A percentile compares a stretch with the other conserved stretches of the same genome.
These are phyloP conservation scores for Otus sunia DNA, from an alignment of 2,113 vertebrate species.

Conservation along the genomic window DNA sequence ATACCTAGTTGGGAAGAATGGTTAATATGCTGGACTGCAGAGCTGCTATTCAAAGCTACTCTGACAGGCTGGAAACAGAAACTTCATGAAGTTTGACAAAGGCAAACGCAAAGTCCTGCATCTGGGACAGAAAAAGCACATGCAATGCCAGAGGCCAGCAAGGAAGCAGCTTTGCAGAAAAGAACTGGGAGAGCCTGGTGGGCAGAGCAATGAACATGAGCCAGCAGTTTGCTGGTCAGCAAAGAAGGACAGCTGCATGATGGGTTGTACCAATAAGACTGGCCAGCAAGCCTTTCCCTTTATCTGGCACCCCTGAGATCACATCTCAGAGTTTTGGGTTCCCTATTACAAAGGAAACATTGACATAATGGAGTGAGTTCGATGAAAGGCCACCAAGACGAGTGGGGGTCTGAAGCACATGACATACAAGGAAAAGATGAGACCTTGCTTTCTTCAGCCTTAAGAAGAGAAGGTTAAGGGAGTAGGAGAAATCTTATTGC, in stretches of 20 bases:
- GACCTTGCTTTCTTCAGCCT: background rate
- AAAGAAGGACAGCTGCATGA: background rate
- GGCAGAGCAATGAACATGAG: background rate
- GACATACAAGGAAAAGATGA: background rate
- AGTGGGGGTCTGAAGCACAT: background rate
- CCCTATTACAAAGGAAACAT: background rate
- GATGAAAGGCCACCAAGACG: background rate
- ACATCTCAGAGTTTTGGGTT: background rate
- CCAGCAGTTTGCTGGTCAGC: background rate
- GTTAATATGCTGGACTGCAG: background rate
- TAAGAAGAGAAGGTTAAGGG: background rate
- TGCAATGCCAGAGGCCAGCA: background rate
- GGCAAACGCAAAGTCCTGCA: background rate
- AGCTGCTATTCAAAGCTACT: background rate
- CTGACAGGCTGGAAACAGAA: background rate
- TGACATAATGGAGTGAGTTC: accelerated
- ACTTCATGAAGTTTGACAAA: background rate
- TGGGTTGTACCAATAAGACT: background rate
- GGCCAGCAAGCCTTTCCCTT: background rate
- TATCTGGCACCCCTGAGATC: background rate
- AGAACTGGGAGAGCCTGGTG: background rate
- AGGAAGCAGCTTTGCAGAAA: background rate
- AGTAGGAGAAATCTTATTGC: background rate
- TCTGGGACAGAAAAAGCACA: background rate
- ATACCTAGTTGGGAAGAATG: background rate